Percentiles rank a stretch among this genome's conserved stretches.
These are phyloP conservation scores for Drosophila demipolita DNA, from an alignment of 2,888 invertebrate genomes.

Conservation along the genomic window DNA sequence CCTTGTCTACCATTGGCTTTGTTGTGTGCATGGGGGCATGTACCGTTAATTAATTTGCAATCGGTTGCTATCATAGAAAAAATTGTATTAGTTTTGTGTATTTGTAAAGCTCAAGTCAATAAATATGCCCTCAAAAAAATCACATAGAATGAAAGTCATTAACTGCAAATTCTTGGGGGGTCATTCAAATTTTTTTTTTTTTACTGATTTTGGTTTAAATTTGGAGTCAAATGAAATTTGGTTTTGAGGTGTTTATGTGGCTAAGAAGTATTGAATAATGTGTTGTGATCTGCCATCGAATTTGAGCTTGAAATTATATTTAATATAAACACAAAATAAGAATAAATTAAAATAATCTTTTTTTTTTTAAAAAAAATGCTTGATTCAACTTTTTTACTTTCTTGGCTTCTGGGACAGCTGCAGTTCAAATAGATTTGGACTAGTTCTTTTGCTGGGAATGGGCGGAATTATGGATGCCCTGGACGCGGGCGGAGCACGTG, in stretches of 20 bases:
- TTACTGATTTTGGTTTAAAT: neutral
- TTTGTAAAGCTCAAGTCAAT: neutral
- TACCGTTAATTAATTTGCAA: slow-evolving; percentile 80
- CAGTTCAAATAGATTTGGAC: slow-evolving; percentile 25
- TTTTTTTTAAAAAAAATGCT: neutral
- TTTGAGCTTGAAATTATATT: neutral
- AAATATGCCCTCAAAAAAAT: neutral
- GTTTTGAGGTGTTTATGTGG: neutral
- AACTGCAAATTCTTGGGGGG: neutral
- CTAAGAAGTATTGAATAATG: neutral
- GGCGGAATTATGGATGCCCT: slow-evolving; percentile 20
- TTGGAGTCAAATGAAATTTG: neutral
- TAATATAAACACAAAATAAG: neutral
- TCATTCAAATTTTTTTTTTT: neutral
- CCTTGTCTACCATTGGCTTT: neutral
- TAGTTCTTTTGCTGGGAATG: neutral
- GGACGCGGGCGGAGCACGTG: slow-evolving; percentile 43
- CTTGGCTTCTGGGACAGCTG: slow-evolving; percentile 28
- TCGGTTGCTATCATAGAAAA: slow-evolving; percentile 6
- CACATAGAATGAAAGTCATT: neutral
- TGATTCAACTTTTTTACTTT: slow-evolving; percentile 27
- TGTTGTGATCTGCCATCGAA: neutral
- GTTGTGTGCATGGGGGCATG: slow-evolving; percentile 47
- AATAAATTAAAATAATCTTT: neutral
- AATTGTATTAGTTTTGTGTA: neutral